phyloP scores from a whole-genome alignment of 2,113 vertebrate genomes.

The Odocoileus virginianus region DNA sequence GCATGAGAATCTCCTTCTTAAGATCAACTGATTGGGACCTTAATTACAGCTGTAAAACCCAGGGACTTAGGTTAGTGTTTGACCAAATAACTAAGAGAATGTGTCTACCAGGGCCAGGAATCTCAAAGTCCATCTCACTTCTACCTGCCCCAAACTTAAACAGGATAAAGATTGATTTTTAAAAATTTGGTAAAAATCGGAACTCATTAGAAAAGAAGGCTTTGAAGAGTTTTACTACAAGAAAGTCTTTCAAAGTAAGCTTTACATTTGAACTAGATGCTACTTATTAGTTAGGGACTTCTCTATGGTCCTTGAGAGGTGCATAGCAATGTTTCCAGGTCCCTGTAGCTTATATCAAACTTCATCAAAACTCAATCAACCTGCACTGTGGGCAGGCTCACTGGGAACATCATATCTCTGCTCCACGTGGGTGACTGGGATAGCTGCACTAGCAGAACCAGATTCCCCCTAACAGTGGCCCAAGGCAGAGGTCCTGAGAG shows the following conservation, averaged over 20 bases:
- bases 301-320: background rate
- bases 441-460: conserved; percentile 89
- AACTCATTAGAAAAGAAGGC: background rate
- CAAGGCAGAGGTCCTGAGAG: conserved; percentile 64
- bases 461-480: background rate
- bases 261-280: background rate
- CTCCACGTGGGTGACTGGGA: conserved; percentile 86
- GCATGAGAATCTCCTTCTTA: background rate
- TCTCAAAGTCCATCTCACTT: background rate
- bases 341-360: background rate
- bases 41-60: background rate
- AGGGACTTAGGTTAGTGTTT: background rate
- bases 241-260: background rate
- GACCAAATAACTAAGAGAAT: background rate
- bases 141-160: background rate
- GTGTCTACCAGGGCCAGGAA: background rate
- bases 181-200: background rate
- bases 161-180: background rate
- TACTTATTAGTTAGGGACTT: background rate
- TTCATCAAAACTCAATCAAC: background rate
- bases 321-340: no score
- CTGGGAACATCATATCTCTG: accelerated
- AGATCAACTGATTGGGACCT: background rate
- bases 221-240: background rate
- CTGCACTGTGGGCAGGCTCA: background rate